Conservation (phyloP, 2,797 vertebrate species). For the Pseudocheirus occidentalis region DNA sequence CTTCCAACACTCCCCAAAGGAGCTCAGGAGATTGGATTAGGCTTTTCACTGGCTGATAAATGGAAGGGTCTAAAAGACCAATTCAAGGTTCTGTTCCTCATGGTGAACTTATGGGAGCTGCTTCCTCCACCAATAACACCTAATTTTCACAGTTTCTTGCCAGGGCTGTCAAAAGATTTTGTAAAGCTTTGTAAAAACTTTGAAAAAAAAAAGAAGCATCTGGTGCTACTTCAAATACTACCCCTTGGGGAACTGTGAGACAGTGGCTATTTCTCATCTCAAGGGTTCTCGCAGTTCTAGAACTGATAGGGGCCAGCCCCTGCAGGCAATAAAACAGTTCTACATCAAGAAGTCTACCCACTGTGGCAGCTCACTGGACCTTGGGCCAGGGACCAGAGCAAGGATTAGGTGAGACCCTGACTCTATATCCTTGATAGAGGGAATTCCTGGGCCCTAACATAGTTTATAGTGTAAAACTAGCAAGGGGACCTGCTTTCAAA, state of each 20-base stretch:
- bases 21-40: background rate
- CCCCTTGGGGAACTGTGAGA: background rate
- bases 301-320: background rate
- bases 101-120: background rate
- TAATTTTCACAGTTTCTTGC: background rate
- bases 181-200: too few relatives aligned
- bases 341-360: background rate
- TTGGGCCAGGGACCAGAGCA: background rate
- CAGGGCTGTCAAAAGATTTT: background rate
- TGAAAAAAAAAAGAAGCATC: too few relatives aligned
- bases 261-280: background rate
- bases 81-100: background rate
- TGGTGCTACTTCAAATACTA: background rate
- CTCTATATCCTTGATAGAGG: background rate
- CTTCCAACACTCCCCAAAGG: background rate
- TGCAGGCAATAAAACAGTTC: background rate
- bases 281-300: background rate
- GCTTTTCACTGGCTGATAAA: background rate
- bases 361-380: background rate
- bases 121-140: background rate
- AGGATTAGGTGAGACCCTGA: background rate
- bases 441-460: background rate
- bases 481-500: background rate
- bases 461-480: background rate
- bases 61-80: background rate